phyloP scores from a whole-genome alignment of 2,113 vertebrate species.

The Scartelaos histophorus region DNA sequence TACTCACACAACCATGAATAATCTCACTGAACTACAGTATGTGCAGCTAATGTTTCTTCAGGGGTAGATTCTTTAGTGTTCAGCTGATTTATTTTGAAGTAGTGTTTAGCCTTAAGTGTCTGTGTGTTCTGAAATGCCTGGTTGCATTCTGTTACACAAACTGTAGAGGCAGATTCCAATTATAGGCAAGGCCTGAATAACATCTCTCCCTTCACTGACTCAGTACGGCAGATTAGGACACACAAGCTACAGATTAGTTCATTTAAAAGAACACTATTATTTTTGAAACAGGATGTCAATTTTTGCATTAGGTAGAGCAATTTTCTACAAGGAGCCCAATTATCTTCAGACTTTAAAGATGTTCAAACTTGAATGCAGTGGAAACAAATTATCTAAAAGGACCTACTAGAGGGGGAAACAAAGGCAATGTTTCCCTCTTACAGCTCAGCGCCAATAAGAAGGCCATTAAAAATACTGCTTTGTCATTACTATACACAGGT shows the following conservation, averaged over 20 bases:
- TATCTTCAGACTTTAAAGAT: conserved; percentile 12
- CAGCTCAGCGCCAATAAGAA: conserved; percentile 17
- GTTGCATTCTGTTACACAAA: conserved; percentile 38
- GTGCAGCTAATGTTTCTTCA: background rate
- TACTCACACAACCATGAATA: too few relatives aligned
- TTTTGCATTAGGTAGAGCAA: conserved; percentile 14
- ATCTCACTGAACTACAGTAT: too few relatives aligned
- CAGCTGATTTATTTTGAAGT: background rate
- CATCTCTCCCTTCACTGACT: conserved; percentile 38
- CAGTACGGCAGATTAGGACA: conserved; percentile 38
- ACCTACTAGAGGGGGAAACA: conserved; percentile 24
- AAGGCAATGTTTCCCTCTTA: conserved; percentile 10
- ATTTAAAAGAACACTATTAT: conserved; percentile 13
- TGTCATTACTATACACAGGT: background rate
- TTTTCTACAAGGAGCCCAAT: conserved; percentile 30
- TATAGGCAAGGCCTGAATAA: conserved; percentile 46
- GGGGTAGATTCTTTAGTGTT: background rate
- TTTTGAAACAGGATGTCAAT: conserved; percentile 26
- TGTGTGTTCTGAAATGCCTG: background rate
- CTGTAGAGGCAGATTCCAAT: conserved; percentile 32
- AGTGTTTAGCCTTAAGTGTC: conserved; percentile 1
- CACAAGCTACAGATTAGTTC: conserved; percentile 38
- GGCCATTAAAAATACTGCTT: conserved; percentile 11
- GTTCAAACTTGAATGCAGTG: conserved; percentile 22
- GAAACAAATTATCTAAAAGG: conserved; percentile 30